These are phyloP conservation scores for Forficula auricularia DNA, from an alignment of 1,140 invertebrate genomes.

Conservation along the genomic window DNA sequence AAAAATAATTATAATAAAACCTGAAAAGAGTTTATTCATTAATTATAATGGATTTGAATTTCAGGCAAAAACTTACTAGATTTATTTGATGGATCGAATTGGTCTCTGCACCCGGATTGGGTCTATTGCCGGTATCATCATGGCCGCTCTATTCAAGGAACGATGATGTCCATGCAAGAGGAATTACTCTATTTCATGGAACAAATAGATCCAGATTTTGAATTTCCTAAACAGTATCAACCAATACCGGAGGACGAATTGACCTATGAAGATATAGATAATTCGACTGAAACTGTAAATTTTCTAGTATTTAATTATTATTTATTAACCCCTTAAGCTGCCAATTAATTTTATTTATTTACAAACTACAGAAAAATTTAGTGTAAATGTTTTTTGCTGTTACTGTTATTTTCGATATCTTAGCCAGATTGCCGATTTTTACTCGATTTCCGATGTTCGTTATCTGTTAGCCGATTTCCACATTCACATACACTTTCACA, in stretches of 20 bases:
- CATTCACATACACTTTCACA: too few species aligned
- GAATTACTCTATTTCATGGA: conserved; percentile 57
- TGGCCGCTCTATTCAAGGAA: conserved; percentile 19
- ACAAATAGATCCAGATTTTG: conserved; percentile 37
- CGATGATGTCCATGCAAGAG: conserved; percentile 45
- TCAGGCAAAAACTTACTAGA: conserved; percentile 16
- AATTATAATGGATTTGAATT: too few species aligned
- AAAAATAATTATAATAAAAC: too few species aligned
- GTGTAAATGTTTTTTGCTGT: background rate
- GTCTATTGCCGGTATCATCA: conserved; percentile 75
- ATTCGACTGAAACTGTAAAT: conserved; percentile 7
- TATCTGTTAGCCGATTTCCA: too few species aligned
- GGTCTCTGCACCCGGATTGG: conserved; percentile 29
- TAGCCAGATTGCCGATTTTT: too few species aligned
- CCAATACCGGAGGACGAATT: conserved; percentile 1
- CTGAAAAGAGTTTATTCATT: too few species aligned
- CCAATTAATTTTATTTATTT: too few species aligned
- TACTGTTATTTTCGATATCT: background rate
- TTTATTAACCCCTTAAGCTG: too few species aligned
- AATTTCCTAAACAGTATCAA: conserved; percentile 37
- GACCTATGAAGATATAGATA: conserved; percentile 1
- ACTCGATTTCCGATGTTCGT: too few species aligned
- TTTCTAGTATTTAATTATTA: too few species aligned
- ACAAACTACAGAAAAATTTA: background rate
- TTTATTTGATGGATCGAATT: conserved; percentile 15